Percentiles rank a stretch among this genome's conserved stretches.
Conservation (phyloP, 2,113 vertebrate species). For the Takifugu bimaculatus region DNA sequence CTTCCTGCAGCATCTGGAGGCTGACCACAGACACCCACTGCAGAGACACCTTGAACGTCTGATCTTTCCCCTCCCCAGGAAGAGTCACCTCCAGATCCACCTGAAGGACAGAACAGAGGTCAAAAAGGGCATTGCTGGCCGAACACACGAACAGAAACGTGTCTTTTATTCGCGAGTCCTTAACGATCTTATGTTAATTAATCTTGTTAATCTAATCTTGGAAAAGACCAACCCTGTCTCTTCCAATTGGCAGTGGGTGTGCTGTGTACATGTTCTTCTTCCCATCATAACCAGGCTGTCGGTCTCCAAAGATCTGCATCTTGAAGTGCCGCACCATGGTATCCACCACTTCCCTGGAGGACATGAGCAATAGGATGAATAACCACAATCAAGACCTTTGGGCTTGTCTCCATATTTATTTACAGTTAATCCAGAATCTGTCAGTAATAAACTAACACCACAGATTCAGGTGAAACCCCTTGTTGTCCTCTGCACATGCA, state of each 20-base stretch:
- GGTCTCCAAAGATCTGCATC: slow-evolving; percentile 98
- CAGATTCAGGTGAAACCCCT: too few species aligned
- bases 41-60: slow-evolving; percentile 97
- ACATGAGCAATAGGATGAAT: neutral
- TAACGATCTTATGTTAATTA: too few species aligned
- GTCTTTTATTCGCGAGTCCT: too few species aligned
- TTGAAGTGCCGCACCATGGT: slow-evolving; percentile 99
- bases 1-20: slow-evolving; percentile 95
- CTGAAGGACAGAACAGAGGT: slow-evolving; percentile 53
- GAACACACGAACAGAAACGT: too few species aligned
- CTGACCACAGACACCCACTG: slow-evolving; percentile 99
- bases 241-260: slow-evolving; percentile 91
- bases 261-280: slow-evolving; percentile 99
- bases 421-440: too few species aligned
- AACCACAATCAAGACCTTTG: neutral
- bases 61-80: slow-evolving; percentile 97
- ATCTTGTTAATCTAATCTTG: too few species aligned
- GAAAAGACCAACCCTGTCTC: slow-evolving; percentile 80
- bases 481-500: too few species aligned
- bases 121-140: too few species aligned
- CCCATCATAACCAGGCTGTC: slow-evolving; percentile 95
- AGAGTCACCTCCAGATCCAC: slow-evolving; percentile 98
- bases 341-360: slow-evolving; percentile 92
- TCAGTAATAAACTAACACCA: too few species aligned
- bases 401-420: neutral